Evolutionary conservation across 2,888 invertebrate genomes (phyloP).

Genomic region (Amphipyra tragopoginis): DNA sequence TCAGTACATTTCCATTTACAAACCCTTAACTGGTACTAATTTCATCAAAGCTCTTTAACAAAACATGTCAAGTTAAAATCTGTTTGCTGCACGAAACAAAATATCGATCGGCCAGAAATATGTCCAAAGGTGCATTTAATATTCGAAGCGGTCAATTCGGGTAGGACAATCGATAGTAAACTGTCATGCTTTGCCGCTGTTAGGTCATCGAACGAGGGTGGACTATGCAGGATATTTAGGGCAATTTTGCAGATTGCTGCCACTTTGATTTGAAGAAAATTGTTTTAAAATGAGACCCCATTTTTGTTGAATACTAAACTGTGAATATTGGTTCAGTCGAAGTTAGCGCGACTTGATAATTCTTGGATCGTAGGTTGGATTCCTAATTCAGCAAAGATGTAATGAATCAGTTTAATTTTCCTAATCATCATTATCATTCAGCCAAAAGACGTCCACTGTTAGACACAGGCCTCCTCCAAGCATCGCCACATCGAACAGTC

Average conservation of each 20-base stretch:
- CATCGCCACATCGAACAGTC: too few species aligned
- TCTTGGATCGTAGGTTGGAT: too few species aligned
- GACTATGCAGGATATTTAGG: conserved; percentile 14
- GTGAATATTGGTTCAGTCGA: background rate
- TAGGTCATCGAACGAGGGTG: conserved; percentile 36
- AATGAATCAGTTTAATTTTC: too few species aligned
- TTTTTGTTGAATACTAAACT: too few species aligned
- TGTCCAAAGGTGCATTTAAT: conserved; percentile 67
- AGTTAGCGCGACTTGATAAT: too few species aligned
- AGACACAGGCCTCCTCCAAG: too few species aligned
- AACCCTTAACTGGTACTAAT: background rate
- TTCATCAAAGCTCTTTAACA: conserved; percentile 25
- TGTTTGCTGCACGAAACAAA: conserved; percentile 50
- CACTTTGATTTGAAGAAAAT: conserved; percentile 1
- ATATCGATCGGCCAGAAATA: conserved; percentile 64
- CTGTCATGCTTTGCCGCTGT: conserved; percentile 29
- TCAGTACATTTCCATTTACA: too few species aligned
- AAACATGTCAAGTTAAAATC: conserved; percentile 38
- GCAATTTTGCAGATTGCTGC: conserved; percentile 9
- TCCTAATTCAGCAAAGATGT: too few species aligned
- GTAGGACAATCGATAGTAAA: conserved; percentile 60
- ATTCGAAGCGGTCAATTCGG: conserved; percentile 63
- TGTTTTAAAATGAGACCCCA: too few species aligned
- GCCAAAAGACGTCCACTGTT: too few species aligned
- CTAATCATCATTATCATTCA: too few species aligned